Base-by-base conservation (phyloP, 2,797 vertebrate genomes). In the Anguilla megastoma region DNA sequence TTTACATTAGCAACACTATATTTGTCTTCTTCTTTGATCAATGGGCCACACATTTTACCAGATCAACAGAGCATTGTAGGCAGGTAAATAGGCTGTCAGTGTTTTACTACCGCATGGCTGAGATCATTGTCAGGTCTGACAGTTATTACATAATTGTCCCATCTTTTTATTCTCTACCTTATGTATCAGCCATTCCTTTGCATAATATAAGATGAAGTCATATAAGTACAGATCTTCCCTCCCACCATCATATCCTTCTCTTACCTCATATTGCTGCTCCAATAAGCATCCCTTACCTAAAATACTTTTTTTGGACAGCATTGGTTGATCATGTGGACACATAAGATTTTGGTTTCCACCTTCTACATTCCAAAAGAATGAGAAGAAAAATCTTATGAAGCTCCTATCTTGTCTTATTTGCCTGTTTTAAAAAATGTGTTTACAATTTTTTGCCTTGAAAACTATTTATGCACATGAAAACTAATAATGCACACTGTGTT, bases 301-400 rank as follows among this genome's bases (percentile, higher is more conserved):
- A 56, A 50, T 88, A 79, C 63, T 33, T 21, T 76, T 21, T 41
- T 27, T 4, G 54, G 84, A 48, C 30, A 60, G 33, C 36, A 36
- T 4, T 16, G 27, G 84, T 63, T 60, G 58, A 63, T 74, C 36
- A 6, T 58, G 41, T 52, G 54, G 48, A 71, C 85, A 7, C 74
- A 86, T 88, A 86, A 82, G 85, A 88, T 88, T 86, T 88, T 88
- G 85, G 85, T 86, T 86, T 86, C 74, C 71, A 86, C 88, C 88
- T 88, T 86, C 88, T 88, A 50, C 2, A 88, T 88, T 88, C 88
- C 74, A 66, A 88, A 82, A 88, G 69, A 88, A 86, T 88, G 58
- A 88, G 88, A 82, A 88, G 88, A 88, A 88, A 88, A 88, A 88
- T 88, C 88, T 88, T 86, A 88, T 86, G 54, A 86, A 16, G 84